Evolutionary conservation across 92 coral and sea anemone genomes (phyloP).

Genomic region (Actinernus sp.): DNA sequence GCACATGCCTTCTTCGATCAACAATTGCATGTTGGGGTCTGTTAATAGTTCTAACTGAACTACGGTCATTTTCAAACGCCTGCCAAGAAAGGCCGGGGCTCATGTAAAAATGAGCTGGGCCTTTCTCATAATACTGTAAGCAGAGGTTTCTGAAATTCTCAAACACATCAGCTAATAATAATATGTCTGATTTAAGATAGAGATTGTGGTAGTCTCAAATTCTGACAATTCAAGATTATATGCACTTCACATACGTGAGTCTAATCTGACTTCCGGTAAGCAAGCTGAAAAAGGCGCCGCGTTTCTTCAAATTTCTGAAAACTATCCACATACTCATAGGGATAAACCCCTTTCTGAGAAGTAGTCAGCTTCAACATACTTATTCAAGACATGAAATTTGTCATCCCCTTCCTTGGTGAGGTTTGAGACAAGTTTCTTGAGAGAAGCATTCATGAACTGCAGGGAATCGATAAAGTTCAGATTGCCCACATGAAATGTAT

Average conservation of each 20-base stretch:
- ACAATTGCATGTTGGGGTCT: slow-evolving; percentile 37
- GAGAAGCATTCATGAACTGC: slow-evolving; percentile 41
- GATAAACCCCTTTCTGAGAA: slow-evolving; percentile 6
- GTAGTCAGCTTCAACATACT: slow-evolving; percentile 1
- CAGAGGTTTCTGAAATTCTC: slow-evolving; percentile 31
- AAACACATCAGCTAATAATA: slow-evolving; percentile 20
- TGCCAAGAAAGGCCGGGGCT: slow-evolving; percentile 54
- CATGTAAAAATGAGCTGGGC: slow-evolving; percentile 16
- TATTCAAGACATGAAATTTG: slow-evolving; percentile 18
- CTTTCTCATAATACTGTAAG: slow-evolving; percentile 15
- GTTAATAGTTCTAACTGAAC: slow-evolving; percentile 42
- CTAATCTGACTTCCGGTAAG: slow-evolving; percentile 31
- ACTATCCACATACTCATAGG: slow-evolving; percentile 20
- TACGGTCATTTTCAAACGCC: slow-evolving; percentile 42
- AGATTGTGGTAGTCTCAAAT: slow-evolving; percentile 25
- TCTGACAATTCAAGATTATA: neutral
- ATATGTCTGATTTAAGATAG: slow-evolving; percentile 3
- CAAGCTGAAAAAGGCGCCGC: slow-evolving; percentile 11
- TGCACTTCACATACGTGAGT: slow-evolving; percentile 30
- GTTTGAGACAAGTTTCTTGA: slow-evolving; percentile 30
- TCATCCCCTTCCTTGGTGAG: slow-evolving; percentile 21
- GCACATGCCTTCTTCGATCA: slow-evolving; percentile 45
- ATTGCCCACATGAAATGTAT: slow-evolving; percentile 51
- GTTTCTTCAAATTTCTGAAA: slow-evolving; percentile 5
- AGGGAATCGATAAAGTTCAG: slow-evolving; percentile 37